These are phyloP conservation scores for Scaptodrosophila lebanonensis DNA, from an alignment of 1,140 invertebrate genomes.

Conservation along the genomic window DNA sequence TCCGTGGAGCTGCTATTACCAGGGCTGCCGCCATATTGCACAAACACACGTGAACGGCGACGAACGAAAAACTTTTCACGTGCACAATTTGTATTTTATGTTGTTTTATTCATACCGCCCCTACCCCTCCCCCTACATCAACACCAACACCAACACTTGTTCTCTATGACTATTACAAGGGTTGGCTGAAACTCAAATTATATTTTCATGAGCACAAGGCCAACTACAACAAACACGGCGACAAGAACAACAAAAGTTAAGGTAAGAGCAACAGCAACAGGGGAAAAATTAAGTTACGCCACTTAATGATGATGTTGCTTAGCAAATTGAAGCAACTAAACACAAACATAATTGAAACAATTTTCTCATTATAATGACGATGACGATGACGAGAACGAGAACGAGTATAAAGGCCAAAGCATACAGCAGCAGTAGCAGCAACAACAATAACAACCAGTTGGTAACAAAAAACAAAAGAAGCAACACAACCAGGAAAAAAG, in stretches of 20 bases:
- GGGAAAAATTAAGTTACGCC: constrained; percentile 50
- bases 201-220: constrained; percentile 53
- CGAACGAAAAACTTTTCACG: constrained; percentile 52
- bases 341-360: constrained; percentile 76
- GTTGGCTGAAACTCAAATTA: constrained; percentile 54
- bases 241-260: too few species aligned
- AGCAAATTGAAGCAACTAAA: constrained; percentile 75
- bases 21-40: too few species aligned
- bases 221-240: background rate
- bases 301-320: constrained; percentile 76
- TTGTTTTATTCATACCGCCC: constrained; percentile 61
- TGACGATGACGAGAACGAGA: constrained; percentile 23
- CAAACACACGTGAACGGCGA: too few species aligned
- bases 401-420: constrained; percentile 14
- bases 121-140: constrained; percentile 32
- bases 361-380: constrained; percentile 73
- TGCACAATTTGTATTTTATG: constrained; percentile 50
- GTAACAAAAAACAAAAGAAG: background rate
- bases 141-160: constrained; percentile 18
- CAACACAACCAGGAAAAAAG: background rate
- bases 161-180: constrained; percentile 24
- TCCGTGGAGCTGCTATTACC: too few species aligned
- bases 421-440: constrained; percentile 21
- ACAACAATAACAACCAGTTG: background rate
- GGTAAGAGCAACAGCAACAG: background rate